Evolutionary conservation across 2,797 vertebrate species (phyloP).

Genomic region (Gila robusta): DNA sequence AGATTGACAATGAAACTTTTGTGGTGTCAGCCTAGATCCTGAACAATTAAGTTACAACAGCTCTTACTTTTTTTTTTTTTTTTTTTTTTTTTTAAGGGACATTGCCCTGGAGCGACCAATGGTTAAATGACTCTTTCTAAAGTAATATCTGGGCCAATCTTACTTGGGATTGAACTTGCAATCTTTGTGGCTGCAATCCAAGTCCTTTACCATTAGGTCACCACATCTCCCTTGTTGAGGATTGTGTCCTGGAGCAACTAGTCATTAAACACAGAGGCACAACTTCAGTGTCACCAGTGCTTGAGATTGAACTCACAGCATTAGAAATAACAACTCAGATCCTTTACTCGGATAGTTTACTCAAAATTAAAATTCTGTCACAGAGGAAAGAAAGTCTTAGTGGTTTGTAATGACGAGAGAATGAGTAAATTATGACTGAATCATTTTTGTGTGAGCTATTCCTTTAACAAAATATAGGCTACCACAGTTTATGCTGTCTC

Average conservation of each 20-base stretch:
- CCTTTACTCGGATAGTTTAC: not conserved
- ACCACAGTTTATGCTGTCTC: constrained; percentile 13
- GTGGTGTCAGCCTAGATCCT: constrained; percentile 54
- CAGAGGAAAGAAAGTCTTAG: not conserved
- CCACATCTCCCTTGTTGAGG: constrained; percentile 20
- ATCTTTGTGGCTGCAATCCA: constrained; percentile 39
- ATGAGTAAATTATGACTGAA: not conserved
- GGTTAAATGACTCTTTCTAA: constrained; percentile 47
- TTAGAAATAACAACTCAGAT: constrained; percentile 17
- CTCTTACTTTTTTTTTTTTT: not conserved
- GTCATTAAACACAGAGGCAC: constrained; percentile 30
- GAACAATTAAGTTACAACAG: constrained; percentile 44
- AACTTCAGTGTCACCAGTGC: constrained; percentile 6
- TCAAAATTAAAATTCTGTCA: not conserved
- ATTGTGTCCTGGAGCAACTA: constrained; percentile 17
- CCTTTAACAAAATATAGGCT: not conserved
- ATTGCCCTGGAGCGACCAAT: constrained; percentile 44
- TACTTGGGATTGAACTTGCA: constrained; percentile 33
- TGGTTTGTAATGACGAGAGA: not conserved
- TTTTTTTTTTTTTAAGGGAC: constrained; percentile 6
- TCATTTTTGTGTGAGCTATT: not conserved
- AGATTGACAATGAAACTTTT: constrained; percentile 50
- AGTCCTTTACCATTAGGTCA: constrained; percentile 35
- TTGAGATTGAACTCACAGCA: not conserved
- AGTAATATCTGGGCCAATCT: constrained; percentile 43